Evolutionary conservation across 2,888 invertebrate genomes (phyloP).

Genomic region (Drosophila pseudotalamancana): DNA sequence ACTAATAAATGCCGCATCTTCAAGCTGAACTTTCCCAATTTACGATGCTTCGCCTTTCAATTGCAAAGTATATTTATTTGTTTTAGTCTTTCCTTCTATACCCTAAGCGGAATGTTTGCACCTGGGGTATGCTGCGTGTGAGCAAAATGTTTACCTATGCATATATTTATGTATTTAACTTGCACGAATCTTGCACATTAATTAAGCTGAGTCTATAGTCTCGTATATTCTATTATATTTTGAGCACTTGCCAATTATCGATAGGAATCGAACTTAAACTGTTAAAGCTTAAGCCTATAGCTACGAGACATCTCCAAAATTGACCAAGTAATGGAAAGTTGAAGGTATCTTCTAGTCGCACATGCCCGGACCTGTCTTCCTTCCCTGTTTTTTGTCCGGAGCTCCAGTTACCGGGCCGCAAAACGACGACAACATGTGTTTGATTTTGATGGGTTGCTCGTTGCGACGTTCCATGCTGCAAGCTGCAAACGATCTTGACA

Average conservation of each 20-base stretch:
- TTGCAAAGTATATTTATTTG: neutral
- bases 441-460: constrained; percentile 47
- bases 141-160: too few relatives aligned
- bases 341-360: neutral
- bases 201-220: too few relatives aligned
- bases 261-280: too few relatives aligned
- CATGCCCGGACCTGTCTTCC: neutral
- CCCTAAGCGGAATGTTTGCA: too few relatives aligned
- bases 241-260: too few relatives aligned
- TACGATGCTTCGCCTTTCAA: neutral
- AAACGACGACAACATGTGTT: constrained; percentile 50
- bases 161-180: too few relatives aligned
- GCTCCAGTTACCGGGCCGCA: constrained; percentile 20
- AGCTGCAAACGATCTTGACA: constrained; percentile 51
- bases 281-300: too few relatives aligned
- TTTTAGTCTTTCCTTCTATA: neutral
- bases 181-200: too few relatives aligned
- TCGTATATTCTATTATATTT: too few relatives aligned
- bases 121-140: too few relatives aligned
- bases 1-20: neutral
- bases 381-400: neutral
- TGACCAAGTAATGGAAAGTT: too few relatives aligned
- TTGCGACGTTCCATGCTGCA: constrained; percentile 1
- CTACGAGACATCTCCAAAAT: too few relatives aligned
- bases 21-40: neutral